These are phyloP conservation scores for Melanargia galathea DNA, from an alignment of 2,888 invertebrate genomes.

Conservation along the genomic window DNA sequence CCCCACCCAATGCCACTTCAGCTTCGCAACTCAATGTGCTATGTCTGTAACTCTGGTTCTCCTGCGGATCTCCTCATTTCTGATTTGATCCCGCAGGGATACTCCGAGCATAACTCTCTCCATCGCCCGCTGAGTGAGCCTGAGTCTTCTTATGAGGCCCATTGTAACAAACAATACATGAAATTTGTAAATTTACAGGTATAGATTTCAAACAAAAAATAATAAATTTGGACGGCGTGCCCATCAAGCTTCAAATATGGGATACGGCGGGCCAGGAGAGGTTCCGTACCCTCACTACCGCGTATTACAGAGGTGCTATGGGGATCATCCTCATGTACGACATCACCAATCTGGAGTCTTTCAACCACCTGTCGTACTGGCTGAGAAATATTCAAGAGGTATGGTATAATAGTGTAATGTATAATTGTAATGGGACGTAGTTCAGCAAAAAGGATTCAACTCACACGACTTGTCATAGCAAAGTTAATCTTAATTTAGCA, in stretches of 20 bases:
- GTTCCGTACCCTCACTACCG: conserved; percentile 92
- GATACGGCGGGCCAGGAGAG: conserved; percentile 91
- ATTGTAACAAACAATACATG: neutral
- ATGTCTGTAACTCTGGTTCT: too few species aligned
- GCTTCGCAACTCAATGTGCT: too few species aligned
- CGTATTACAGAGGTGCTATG: conserved; percentile 95
- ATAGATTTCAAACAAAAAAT: conserved; percentile 96
- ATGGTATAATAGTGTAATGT: neutral
- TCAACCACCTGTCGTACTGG: conserved; percentile 95
- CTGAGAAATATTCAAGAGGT: conserved; percentile 95
- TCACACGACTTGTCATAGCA: too few species aligned
- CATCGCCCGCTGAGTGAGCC: too few species aligned
- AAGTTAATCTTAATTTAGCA: too few species aligned
- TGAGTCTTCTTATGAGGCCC: too few species aligned
- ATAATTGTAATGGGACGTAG: too few species aligned
- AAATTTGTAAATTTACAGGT: conserved; percentile 80
- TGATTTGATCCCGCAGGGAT: too few species aligned
- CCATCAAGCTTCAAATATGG: conserved; percentile 93
- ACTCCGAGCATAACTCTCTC: too few species aligned
- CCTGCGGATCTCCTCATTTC: too few species aligned
- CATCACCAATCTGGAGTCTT: conserved; percentile 94
- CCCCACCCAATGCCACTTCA: too few species aligned
- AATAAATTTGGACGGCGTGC: conserved; percentile 92
- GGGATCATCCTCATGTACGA: conserved; percentile 96
- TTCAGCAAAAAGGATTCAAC: too few species aligned